Evolutionary conservation across 2,797 vertebrate genomes (phyloP).

Genomic region (Meriones psammophilus): DNA sequence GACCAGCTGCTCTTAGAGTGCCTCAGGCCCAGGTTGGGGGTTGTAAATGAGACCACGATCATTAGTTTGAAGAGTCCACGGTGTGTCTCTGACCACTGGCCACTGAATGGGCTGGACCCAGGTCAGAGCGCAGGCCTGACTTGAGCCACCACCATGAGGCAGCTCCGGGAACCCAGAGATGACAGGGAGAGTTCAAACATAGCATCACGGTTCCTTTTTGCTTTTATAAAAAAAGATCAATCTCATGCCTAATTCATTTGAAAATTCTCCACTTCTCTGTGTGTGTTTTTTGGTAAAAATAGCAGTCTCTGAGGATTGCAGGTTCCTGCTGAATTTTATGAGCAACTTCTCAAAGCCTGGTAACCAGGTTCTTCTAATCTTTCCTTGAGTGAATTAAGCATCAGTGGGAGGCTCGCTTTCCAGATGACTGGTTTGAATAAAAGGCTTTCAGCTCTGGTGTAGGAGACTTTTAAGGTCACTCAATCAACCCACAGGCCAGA

Average conservation of each 20-base stretch:
- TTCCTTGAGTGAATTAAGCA: constrained; percentile 80
- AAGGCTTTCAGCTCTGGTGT: constrained; percentile 63
- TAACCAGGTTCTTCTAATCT: constrained; percentile 80
- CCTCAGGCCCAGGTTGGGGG: not conserved
- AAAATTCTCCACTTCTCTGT: constrained; percentile 80
- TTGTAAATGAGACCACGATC: not conserved
- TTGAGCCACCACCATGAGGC: not conserved
- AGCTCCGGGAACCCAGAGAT: not conserved
- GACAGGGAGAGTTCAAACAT: not conserved
- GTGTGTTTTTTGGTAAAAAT: constrained; percentile 84
- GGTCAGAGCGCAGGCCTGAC: not conserved
- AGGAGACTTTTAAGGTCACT: constrained; percentile 78
- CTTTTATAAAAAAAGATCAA: constrained; percentile 81
- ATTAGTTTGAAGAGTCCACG: not conserved
- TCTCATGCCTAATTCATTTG: constrained; percentile 84
- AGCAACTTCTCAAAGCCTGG: constrained; percentile 80
- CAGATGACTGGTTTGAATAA: constrained; percentile 73
- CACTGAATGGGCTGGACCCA: not conserved
- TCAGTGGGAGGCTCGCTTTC: constrained; percentile 76
- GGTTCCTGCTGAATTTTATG: constrained; percentile 81
- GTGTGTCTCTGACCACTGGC: not conserved
- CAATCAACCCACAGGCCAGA: constrained; percentile 49
- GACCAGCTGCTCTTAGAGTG: not conserved
- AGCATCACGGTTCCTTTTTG: constrained; percentile 41
- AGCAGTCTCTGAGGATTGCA: constrained; percentile 83